phyloP scores from a whole-genome alignment of 2,113 vertebrate genomes.

The Acrocephalus kingi region DNA sequence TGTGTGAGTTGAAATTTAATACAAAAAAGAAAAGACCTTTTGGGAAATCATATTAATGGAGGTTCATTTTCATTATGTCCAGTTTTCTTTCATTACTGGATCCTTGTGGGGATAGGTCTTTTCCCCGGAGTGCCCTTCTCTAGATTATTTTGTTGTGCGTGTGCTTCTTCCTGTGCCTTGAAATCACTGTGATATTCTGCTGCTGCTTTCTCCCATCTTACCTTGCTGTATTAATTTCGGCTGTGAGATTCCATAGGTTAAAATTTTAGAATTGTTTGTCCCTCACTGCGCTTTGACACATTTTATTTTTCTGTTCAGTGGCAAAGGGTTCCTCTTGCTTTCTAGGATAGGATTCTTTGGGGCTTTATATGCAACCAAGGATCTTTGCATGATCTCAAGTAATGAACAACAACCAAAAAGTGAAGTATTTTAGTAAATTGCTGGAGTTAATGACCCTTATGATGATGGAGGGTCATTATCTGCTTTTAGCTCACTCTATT shows the following conservation, averaged over 20 bases:
- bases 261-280: neutral
- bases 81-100: neutral
- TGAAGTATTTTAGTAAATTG: conserved; percentile 5
- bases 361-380: neutral
- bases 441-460: conserved; percentile 24
- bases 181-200: neutral
- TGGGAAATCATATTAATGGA: neutral
- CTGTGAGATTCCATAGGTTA: neutral
- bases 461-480: neutral
- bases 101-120: neutral
- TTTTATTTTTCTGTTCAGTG: neutral
- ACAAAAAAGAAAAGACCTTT: neutral
- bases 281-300: neutral
- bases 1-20: neutral
- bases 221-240: neutral
- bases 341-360: neutral
- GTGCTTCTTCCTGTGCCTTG: neutral
- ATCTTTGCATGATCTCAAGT: neutral
- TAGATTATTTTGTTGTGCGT: neutral
- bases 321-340: neutral
- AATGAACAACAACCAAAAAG: neutral
- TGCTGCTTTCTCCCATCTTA: neutral
- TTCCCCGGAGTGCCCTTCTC: neutral
- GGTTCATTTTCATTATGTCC: neutral
- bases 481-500: neutral